phyloP scores from a whole-genome alignment of 1,140 invertebrate species.

The Cotesia vestalis region DNA sequence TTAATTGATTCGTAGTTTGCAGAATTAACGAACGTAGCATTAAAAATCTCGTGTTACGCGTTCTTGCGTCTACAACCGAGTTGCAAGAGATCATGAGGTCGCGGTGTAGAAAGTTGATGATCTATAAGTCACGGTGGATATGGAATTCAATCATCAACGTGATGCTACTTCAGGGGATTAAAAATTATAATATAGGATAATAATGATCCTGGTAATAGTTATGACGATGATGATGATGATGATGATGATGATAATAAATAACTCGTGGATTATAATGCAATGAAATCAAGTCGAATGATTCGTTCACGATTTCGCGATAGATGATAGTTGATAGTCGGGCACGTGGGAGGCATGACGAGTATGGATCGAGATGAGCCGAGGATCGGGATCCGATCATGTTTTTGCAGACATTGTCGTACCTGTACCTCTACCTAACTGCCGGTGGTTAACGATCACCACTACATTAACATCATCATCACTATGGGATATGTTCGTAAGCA shows the following conservation, averaged over 20 bases:
- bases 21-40: background rate
- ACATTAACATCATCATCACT: too few relatives aligned
- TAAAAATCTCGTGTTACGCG: conserved; percentile 33
- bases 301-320: conserved; percentile 22
- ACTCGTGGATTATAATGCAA: conserved; percentile 5
- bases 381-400: too few relatives aligned
- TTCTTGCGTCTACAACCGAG: conserved; percentile 7
- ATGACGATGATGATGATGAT: too few relatives aligned
- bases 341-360: conserved; percentile 40
- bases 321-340: background rate
- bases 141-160: conserved; percentile 9
- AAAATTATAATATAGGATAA: conserved; percentile 9
- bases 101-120: background rate
- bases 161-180: background rate
- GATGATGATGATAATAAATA: too few relatives aligned
- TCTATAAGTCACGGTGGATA: conserved; percentile 3
- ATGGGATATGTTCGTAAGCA: too few relatives aligned
- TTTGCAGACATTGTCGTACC: too few relatives aligned
- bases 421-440: too few relatives aligned
- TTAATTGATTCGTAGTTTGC: conserved; percentile 29
- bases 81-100: conserved; percentile 28
- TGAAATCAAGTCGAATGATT: conserved; percentile 21
- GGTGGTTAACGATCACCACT: too few relatives aligned
- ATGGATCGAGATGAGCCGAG: too few relatives aligned
- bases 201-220: too few relatives aligned